Conservation (phyloP, 2,113 vertebrate species). For the Loxodonta africana region DNA sequence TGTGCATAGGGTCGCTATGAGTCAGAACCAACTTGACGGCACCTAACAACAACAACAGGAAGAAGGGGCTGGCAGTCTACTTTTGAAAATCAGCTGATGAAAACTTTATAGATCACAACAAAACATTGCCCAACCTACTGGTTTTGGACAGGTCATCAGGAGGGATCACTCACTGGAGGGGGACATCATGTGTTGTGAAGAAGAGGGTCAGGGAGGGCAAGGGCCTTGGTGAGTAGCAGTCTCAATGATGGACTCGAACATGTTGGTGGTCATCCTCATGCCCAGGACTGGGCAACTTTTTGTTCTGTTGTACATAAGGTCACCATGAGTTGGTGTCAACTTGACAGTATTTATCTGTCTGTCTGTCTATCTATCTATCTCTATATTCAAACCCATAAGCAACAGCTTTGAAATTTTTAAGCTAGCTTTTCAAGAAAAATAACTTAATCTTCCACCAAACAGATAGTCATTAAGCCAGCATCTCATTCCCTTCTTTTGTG, state of each 20-base stretch:
- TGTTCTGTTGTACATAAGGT: background rate
- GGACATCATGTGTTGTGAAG: background rate
- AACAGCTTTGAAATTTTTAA: background rate
- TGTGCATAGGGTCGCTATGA: too few relatives aligned
- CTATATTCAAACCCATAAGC: background rate
- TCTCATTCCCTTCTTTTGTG: background rate
- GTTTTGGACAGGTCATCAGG: background rate
- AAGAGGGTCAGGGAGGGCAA: background rate
- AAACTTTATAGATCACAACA: background rate
- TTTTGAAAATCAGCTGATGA: background rate
- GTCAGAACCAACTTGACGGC: too few relatives aligned
- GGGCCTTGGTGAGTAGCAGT: background rate
- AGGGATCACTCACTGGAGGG: background rate
- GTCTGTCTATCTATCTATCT: background rate
- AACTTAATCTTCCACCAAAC: background rate
- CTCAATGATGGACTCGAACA: background rate
- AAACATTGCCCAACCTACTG: background rate
- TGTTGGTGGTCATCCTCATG: background rate
- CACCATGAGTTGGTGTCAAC: background rate
- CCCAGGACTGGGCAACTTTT: background rate
- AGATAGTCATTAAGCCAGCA: background rate
- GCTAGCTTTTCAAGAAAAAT: background rate
- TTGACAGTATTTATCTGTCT: background rate
- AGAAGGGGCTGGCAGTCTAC: background rate
- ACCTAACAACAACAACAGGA: too few relatives aligned